Conservation (phyloP, 2,113 vertebrate genomes). For the Pterophyllum scalare region DNA sequence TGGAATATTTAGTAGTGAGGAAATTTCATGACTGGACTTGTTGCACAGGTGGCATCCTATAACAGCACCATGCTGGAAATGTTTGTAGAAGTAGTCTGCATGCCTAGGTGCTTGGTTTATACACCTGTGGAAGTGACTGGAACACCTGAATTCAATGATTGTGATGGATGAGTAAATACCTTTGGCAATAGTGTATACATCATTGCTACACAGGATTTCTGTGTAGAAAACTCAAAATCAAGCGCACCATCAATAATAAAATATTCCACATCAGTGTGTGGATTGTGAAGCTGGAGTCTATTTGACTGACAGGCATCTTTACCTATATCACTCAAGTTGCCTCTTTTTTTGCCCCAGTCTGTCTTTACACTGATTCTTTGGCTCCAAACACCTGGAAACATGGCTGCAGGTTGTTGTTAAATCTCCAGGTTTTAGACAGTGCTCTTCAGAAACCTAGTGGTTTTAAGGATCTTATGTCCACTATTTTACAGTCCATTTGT, state of each 20-base stretch:
- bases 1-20: too few relatives aligned
- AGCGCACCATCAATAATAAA: neutral
- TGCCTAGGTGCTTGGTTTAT: too few relatives aligned
- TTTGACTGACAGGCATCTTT: neutral
- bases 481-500: neutral
- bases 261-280: neutral
- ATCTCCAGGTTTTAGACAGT: neutral
- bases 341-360: neutral
- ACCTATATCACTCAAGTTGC: neutral
- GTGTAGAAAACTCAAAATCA: neutral
- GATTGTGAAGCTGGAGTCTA: neutral
- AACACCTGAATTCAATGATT: too few relatives aligned
- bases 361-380: neutral
- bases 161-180: too few relatives aligned
- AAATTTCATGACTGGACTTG: too few relatives aligned
- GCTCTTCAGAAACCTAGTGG: neutral
- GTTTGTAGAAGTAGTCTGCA: too few relatives aligned
- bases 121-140: too few relatives aligned
- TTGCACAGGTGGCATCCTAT: too few relatives aligned
- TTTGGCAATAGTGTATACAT: too few relatives aligned
- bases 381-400: neutral
- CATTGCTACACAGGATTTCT: neutral
- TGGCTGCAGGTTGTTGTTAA: conserved; percentile 4
- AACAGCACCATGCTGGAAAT: too few relatives aligned
- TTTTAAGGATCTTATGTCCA: neutral